Conservation (phyloP, 1,140 invertebrate genomes). For the Hetaerina americana region DNA sequence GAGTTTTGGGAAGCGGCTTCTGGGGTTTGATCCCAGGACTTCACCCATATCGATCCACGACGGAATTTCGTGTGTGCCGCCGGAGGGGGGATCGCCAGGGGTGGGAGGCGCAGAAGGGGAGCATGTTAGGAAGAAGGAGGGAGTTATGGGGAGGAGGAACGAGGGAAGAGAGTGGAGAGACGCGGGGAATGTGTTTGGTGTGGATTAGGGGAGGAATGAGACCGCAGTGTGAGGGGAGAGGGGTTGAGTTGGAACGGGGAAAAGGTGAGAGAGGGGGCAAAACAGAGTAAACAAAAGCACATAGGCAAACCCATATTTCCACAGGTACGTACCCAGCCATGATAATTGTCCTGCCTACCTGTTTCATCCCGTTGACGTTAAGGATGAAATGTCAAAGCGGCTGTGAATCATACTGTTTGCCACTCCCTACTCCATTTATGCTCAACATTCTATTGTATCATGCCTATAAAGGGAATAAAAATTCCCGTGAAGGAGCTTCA, state of each 20-base stretch:
- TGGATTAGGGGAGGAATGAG: background rate
- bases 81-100: background rate
- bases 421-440: too few species aligned
- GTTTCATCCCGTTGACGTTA: too few species aligned
- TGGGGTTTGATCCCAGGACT: background rate
- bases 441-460: too few species aligned
- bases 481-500: too few species aligned
- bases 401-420: too few species aligned
- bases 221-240: background rate
- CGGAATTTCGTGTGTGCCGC: background rate
- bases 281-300: too few species aligned
- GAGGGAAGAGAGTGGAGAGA: background rate
- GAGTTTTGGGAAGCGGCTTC: background rate
- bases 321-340: too few species aligned
- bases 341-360: too few species aligned
- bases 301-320: too few species aligned
- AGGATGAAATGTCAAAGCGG: too few species aligned
- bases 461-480: too few species aligned
- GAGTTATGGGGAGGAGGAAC: background rate
- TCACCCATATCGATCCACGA: background rate
- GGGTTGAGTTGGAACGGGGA: background rate
- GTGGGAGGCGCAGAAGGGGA: background rate
- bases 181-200: background rate
- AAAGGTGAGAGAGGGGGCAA: background rate
- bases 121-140: background rate